Evolutionary conservation across 2,888 invertebrate genomes (phyloP).

Genomic region (Panopea generosa): DNA sequence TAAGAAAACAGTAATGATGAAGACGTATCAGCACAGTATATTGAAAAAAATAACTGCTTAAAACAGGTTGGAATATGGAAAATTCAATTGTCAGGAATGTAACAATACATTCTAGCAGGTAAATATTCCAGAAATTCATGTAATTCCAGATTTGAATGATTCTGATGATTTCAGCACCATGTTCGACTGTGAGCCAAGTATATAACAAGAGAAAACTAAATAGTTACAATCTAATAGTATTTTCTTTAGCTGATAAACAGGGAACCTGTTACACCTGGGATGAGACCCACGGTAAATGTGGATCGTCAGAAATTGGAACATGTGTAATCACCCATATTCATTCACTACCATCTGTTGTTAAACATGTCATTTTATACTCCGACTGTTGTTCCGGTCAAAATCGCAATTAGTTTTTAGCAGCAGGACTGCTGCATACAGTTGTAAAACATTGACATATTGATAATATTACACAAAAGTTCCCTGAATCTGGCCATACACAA

Average conservation of each 20-base stretch:
- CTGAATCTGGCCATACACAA: constrained; percentile 46
- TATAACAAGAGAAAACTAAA: constrained; percentile 49
- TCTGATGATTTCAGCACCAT: constrained; percentile 44
- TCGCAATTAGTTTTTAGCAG: constrained; percentile 41
- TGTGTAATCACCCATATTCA: constrained; percentile 31
- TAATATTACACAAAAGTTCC: constrained; percentile 39
- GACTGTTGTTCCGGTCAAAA: constrained; percentile 50
- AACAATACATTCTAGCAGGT: no score
- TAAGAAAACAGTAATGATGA: neutral
- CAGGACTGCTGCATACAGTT: constrained; percentile 33
- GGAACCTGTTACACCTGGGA: constrained; percentile 39
- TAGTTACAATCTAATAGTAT: constrained; percentile 47
- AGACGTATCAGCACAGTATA: no score
- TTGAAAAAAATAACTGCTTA: constrained; percentile 3
- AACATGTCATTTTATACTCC: constrained; percentile 39
- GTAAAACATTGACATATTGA: constrained; percentile 11
- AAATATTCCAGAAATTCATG: no score
- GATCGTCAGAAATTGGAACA: constrained; percentile 43
- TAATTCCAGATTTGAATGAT: constrained; percentile 6
- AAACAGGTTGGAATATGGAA: constrained; percentile 15
- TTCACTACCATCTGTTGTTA: constrained; percentile 13
- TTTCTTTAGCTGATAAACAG: constrained; percentile 24
- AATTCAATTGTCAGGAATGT: constrained; percentile 10
- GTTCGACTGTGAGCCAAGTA: constrained; percentile 35
- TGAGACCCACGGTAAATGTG: constrained; percentile 34